These are phyloP conservation scores for Thecophora atra DNA, from an alignment of 2,888 invertebrate genomes.

Conservation along the genomic window DNA sequence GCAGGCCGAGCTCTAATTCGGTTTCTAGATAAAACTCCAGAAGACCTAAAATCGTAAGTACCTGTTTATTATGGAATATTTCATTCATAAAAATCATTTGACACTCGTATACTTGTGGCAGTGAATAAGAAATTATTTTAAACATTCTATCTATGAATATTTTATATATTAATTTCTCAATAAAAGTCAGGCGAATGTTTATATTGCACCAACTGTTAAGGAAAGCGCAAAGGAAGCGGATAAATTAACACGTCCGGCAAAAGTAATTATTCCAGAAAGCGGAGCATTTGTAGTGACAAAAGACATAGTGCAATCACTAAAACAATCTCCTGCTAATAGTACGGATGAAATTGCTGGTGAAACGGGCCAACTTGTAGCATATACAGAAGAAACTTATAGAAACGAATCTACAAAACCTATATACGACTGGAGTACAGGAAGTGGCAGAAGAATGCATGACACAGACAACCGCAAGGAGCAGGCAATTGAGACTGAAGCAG, in stretches of 20 bases:
- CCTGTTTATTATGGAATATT: too few relatives aligned
- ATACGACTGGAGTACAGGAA: slow-evolving; percentile 61
- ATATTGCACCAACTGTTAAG: slow-evolving; percentile 62
- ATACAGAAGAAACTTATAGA: slow-evolving; percentile 16
- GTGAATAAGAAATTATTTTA: not conserved
- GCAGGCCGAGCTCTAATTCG: slow-evolving; percentile 79
- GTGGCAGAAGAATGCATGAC: slow-evolving; percentile 54
- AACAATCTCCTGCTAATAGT: slow-evolving; percentile 51
- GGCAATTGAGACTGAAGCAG: slow-evolving; percentile 38
- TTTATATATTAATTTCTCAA: not conserved
- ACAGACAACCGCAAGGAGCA: slow-evolving; percentile 29
- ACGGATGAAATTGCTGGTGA: slow-evolving; percentile 40
- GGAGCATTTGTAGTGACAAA: slow-evolving; percentile 57
- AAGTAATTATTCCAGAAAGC: slow-evolving; percentile 39
- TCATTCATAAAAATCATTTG: too few relatives aligned
- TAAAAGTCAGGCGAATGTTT: slow-evolving; percentile 76
- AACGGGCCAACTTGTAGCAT: slow-evolving; percentile 8
- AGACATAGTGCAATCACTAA: slow-evolving; percentile 57
- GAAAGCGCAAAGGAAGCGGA: slow-evolving; percentile 41
- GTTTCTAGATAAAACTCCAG: slow-evolving; percentile 73
- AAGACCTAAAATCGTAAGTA: slow-evolving; percentile 70
- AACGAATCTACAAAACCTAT: slow-evolving; percentile 44
- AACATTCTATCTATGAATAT: not conserved
- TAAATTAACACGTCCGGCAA: slow-evolving; percentile 3
- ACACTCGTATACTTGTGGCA: too few relatives aligned